Conservation (phyloP, 2,113 vertebrate species). For the Benitochromis conjunctus region DNA sequence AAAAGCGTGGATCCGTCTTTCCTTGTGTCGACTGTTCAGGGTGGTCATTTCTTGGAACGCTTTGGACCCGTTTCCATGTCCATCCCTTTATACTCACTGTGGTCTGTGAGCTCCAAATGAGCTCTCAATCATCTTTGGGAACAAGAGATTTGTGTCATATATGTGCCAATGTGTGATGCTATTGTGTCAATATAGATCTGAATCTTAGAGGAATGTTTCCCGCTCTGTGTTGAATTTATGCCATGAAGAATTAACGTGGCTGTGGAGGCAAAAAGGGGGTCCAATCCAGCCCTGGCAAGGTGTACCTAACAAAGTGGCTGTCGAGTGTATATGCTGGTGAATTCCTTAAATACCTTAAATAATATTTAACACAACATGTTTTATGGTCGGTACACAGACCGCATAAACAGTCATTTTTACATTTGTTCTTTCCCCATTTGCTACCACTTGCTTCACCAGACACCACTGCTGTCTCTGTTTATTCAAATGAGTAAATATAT, state of each 20-base stretch:
- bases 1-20: neutral
- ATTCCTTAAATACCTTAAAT: neutral
- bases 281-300: neutral
- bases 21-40: neutral
- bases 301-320: neutral
- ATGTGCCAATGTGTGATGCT: neutral
- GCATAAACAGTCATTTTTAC: neutral
- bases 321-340: neutral
- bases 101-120: neutral
- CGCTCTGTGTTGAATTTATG: too few relatives aligned
- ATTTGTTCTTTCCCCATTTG: neutral
- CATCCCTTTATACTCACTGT: neutral
- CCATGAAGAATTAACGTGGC: neutral
- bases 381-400: neutral
- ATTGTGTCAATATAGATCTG: neutral
- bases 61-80: neutral
- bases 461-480: neutral
- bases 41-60: neutral
- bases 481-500: neutral
- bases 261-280: neutral
- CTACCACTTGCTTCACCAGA: neutral
- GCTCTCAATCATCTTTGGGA: neutral
- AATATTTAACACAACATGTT: neutral
- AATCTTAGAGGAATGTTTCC: neutral
- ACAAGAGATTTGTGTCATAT: neutral